Percentiles rank a stretch among this genome's conserved stretches.
Conservation (phyloP, 2,888 invertebrate genomes). For the Megalurothrips usitatus region DNA sequence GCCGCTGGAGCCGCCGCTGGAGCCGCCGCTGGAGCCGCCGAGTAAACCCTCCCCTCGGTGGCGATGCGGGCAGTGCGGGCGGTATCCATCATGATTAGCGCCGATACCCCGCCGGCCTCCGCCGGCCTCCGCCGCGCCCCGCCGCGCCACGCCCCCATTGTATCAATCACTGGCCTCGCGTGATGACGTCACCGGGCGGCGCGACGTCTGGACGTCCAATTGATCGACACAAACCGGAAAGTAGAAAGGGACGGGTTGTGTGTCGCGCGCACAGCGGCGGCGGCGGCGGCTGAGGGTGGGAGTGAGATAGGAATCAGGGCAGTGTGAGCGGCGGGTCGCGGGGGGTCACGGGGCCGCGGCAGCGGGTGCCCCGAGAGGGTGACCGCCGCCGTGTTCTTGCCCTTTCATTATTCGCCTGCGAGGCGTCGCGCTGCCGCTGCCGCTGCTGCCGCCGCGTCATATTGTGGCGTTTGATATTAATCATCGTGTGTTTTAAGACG, state of each 20-base stretch:
- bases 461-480: constrained; percentile 25
- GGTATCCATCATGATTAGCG: constrained; percentile 15
- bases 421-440: neutral
- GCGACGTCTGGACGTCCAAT: no score
- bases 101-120: neutral
- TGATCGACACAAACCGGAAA: neutral
- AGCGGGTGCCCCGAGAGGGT: no score
- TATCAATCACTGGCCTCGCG: neutral
- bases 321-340: no score
- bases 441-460: neutral
- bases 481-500: constrained; percentile 18
- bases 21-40: no score
- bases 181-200: neutral
- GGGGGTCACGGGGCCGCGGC: no score
- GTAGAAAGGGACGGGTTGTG: neutral
- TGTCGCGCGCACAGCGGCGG: neutral
- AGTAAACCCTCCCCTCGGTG: no score
- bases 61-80: neutral
- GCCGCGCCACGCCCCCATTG: neutral
- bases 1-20: no score
- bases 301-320: neutral
- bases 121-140: no score
- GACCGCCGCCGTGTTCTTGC: no score
- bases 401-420: constrained; percentile 15
- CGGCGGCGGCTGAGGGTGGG: neutral